phyloP scores from a whole-genome alignment of 1,140 invertebrate species.

The Ceratina australensis region DNA sequence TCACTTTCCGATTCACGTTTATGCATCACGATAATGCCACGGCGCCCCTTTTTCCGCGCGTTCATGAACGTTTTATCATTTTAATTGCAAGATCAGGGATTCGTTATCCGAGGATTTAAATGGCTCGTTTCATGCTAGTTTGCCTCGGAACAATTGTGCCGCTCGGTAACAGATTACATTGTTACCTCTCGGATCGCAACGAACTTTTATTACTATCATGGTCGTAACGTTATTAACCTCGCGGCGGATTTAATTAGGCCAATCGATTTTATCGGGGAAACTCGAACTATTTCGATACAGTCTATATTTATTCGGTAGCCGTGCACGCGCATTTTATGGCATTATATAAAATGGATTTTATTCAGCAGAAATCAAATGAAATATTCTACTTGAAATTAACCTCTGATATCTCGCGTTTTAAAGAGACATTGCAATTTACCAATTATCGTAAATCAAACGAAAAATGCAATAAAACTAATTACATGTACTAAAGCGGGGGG shows the following conservation, averaged over 20 bases:
- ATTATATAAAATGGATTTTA: background rate
- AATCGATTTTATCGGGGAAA: background rate
- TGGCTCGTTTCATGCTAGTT: constrained; percentile 2
- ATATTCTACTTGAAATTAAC: no score
- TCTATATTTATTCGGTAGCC: no score
- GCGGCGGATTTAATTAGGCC: background rate
- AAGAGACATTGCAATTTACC: no score
- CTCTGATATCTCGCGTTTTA: no score
- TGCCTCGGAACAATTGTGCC: background rate
- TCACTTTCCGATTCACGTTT: constrained; percentile 18
- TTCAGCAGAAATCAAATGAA: background rate
- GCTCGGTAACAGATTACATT: background rate
- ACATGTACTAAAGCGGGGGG: no score
- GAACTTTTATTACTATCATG: no score
- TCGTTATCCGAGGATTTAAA: background rate
- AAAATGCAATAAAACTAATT: no score
- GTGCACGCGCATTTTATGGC: background rate
- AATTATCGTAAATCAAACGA: no score
- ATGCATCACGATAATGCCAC: background rate
- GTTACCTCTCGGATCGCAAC: no score
- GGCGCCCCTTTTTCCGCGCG: background rate
- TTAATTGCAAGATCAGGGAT: background rate
- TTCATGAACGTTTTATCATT: background rate
- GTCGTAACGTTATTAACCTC: background rate
- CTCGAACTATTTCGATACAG: background rate